A percentile compares a stretch with the other conserved stretches of the same genome.
These are phyloP conservation scores for Uloborus plumipes DNA, from an alignment of 2,888 invertebrate genomes.

Conservation along the genomic window DNA sequence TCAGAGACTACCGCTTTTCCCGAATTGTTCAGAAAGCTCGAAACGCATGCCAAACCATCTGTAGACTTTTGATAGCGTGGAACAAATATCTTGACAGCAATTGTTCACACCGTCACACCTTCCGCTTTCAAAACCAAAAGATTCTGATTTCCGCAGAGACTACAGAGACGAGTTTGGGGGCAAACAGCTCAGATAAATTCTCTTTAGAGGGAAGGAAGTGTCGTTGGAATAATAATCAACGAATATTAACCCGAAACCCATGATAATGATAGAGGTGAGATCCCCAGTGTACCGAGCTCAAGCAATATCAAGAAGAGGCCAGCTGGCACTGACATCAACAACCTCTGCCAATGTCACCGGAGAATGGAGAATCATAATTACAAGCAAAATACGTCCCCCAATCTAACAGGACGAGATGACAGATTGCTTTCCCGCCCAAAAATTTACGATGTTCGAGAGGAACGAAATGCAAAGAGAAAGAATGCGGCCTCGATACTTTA, in stretches of 20 bases:
- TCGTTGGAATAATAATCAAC: constrained; percentile 55
- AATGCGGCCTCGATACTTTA: too few relatives aligned
- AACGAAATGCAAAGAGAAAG: too few relatives aligned
- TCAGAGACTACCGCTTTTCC: too few relatives aligned
- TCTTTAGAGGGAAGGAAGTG: constrained; percentile 28
- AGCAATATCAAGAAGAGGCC: constrained; percentile 36
- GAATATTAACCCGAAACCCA: constrained; percentile 59
- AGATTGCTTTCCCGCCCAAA: constrained; percentile 33
- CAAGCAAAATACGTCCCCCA: constrained; percentile 50
- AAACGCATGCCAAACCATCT: too few relatives aligned
- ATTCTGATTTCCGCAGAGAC: too few relatives aligned
- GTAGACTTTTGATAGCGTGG: too few relatives aligned
- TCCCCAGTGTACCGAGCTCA: constrained; percentile 27
- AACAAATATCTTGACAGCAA: too few relatives aligned
- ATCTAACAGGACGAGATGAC: constrained; percentile 27
- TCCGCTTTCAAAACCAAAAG: too few relatives aligned
- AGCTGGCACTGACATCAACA: constrained; percentile 45
- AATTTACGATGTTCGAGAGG: constrained; percentile 17
- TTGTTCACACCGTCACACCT: too few relatives aligned
- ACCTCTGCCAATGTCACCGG: constrained; percentile 40
- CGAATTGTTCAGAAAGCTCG: too few relatives aligned
- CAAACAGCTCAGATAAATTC: not conserved
- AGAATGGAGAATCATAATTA: constrained; percentile 39
- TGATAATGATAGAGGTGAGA: constrained; percentile 50
- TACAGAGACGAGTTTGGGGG: too few relatives aligned